Evolutionary conservation across 2,797 vertebrate species (phyloP).

Genomic region (Phoebastria nigripes): DNA sequence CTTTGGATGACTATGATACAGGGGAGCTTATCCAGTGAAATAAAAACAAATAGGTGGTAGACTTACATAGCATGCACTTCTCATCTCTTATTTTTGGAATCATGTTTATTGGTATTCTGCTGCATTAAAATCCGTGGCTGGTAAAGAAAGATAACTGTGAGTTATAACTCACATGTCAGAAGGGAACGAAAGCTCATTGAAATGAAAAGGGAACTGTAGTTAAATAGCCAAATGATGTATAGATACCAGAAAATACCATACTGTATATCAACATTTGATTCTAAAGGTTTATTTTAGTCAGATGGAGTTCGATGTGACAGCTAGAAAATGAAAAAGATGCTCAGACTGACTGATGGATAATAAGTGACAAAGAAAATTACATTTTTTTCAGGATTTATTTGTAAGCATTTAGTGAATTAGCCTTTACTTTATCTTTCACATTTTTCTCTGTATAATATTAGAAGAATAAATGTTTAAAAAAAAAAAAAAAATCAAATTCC

Average conservation of each 20-base stretch:
- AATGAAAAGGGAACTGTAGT: background rate
- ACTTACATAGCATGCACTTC: background rate
- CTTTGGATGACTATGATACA: background rate
- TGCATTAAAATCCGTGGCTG: background rate
- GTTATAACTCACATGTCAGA: background rate
- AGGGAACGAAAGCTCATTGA: background rate
- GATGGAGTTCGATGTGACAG: conserved; percentile 10
- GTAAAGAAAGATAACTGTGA: background rate
- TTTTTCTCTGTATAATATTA: background rate
- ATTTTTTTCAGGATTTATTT: background rate
- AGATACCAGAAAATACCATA: background rate
- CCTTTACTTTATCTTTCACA: background rate
- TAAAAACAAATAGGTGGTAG: background rate
- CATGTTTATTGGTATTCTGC: background rate
- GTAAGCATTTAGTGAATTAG: background rate
- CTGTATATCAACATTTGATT: background rate
- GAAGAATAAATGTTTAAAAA: background rate
- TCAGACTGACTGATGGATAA: background rate
- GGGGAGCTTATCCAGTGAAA: background rate
- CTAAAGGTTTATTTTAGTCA: background rate
- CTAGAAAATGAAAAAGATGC: background rate
- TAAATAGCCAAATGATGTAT: background rate
- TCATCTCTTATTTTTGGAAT: background rate
- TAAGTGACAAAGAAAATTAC: background rate
- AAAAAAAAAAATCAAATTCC: background rate